Base-by-base conservation (phyloP, 2,113 vertebrate genomes). In the Apistogramma diplotaenia region DNA sequence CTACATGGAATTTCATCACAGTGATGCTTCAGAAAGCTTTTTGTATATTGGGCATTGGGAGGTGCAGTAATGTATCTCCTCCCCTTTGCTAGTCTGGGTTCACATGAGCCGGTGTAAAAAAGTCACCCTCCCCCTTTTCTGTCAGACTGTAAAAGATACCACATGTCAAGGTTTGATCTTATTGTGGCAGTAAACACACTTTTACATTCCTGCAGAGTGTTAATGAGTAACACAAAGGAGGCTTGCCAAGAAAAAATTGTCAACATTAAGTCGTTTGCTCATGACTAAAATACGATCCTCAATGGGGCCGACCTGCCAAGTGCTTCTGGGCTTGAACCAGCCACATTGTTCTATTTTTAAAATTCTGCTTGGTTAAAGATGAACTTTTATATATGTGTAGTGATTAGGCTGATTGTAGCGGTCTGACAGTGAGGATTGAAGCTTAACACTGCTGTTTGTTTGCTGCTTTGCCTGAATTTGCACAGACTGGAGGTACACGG, bases 171-270 rank as follows among this genome's bases (percentile, higher is more conserved):
- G 29, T 76, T 65, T 46, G 71, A 27, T 83, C 76, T 56, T 9
- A 8, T 23, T 54, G 19, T 70, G n/a, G 10, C 53, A 53, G 2
- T 7, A 79, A 58, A 82, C 43, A 4, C 29, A 60, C 35, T 33
- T 46, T 62, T 1, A 37, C 81, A 71, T 89, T 86, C 75, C 75
- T 62, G 54, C 59, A 77, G 25, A 84, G 35, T 60, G 85, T 88
- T 89, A 91, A 92, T 92, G 57, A 90, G 58, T 84, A 74, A 82
- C 80, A 3, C 15, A 54, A 21, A 83, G 88, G 82, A 77, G 74
- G 73, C 33, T 67, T 46, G 43, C 40, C 40, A 18, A 29, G 43
- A 12, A 77, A 5, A 13, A 5, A 11, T 33, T 19, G 79, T 60
- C 70, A 53, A 62, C 43, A 76, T 65, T 19, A 9, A 73, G 29